Evolutionary conservation across 1,140 invertebrate species (phyloP), one percentile per base, ranked within the genome.

Genomic region (Leptinotarsa undecemlineata): DNA sequence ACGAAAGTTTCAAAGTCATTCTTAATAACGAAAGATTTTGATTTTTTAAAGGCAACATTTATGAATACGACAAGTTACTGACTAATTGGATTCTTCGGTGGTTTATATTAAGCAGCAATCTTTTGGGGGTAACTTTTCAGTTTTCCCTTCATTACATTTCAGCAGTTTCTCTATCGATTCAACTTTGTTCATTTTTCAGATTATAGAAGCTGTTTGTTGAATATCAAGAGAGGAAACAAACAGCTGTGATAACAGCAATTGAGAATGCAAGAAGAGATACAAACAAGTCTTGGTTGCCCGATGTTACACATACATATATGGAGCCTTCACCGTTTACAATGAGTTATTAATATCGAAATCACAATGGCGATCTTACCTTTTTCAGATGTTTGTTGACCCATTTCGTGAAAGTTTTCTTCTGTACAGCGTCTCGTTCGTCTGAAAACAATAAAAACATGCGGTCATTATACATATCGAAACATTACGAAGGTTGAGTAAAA

Each of bases 341-440:
- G 42, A 42, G 66, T 68, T 68, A 68, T 68, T 68, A 47, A 68
- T 68, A 68, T 42, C 42, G 17, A 66, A 66, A 68, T 47, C 23
- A 68, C 66, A 68, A 68, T 68, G 66, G 2, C 51, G 17, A 57
- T 72, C 78, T 92, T 91, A 99, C 98, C 95, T 99, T 99, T 88
- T 96, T 95, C 82, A 99, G 91, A 90, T 99, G 98, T 91, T 99
- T 99, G 92, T 99, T 99, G 88, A 99, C 96, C 98, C 98, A 99
- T 94, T 99, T 99, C 81, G 98, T 99, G 88, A 99, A 99, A 79
- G 98, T 99, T 89, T 99, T 99, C 91, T 99, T 99, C 88, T 99
- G 98, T 85, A 99, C 98, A 81, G 96, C 96, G 90, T 99, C 98
- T 87, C 98, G 91, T 90, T 99, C 97, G 89, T 99, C 98, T 99